These are phyloP conservation scores for Glossophaga mutica DNA, from an alignment of 2,797 vertebrate genomes.

Conservation along the genomic window DNA sequence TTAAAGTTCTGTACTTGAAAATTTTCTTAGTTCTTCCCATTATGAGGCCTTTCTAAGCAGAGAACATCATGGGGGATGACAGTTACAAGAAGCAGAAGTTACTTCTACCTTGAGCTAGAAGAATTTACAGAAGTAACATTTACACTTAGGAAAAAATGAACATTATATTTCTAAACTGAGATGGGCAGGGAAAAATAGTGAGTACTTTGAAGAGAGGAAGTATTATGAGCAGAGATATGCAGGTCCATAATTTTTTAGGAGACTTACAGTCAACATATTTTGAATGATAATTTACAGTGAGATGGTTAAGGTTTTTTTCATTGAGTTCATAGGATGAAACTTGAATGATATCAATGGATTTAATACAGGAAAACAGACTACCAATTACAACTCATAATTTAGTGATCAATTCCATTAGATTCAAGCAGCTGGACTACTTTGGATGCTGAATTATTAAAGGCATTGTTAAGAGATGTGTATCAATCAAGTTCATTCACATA, in stretches of 20 bases:
- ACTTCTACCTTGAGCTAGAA: background rate
- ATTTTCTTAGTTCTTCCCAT: background rate
- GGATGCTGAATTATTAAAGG: background rate
- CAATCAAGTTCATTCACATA: background rate
- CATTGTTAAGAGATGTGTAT: background rate
- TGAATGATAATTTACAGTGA: background rate
- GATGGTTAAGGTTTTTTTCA: background rate
- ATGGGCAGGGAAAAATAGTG: background rate
- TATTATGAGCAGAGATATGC: background rate
- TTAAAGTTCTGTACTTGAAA: background rate
- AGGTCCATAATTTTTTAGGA: background rate
- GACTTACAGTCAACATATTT: background rate
- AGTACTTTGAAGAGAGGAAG: background rate
- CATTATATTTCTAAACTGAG: background rate
- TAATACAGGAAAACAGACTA: background rate
- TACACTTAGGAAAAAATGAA: background rate
- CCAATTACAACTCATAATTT: background rate
- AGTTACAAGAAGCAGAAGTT: background rate
- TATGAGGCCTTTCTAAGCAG: background rate
- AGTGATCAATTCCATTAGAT: background rate
- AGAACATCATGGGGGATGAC: fast-evolving
- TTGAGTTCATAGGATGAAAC: background rate
- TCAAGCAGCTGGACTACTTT: background rate
- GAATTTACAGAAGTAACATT: background rate
- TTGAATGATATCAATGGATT: background rate